Base-by-base conservation (phyloP, 2,797 vertebrate species). In the Malacoctenus gilli region DNA sequence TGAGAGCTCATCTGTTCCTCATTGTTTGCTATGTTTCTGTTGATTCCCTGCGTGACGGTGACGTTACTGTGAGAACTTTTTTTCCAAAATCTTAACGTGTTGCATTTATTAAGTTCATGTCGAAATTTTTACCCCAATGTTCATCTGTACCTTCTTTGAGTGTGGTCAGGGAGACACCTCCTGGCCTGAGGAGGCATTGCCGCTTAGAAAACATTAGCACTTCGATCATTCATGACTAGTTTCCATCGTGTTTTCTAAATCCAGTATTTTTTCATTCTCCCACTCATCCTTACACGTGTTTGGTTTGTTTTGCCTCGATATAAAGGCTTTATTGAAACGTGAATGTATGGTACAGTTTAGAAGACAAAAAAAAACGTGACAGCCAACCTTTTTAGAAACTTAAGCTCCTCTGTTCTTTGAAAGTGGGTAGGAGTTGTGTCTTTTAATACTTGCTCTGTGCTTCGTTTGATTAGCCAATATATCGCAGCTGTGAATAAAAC, bases 401-500 rank as follows among this genome's bases (percentile, higher is more conserved):
- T 15, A 68, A 28, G 68, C 56, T 72, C 43, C 65, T 68, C 19
- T 68, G 52, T 73, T 77, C 54, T 43, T 75, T 62, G 51, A 32
- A 47, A 60, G 52, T 63, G 4, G 28, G 23, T 53, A 48, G 47
- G 57, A 70, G 55, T 78, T 48, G 54, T 68, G 54, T 75, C 42
- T 75, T 79, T 75, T 80, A 52, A 76, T 34, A 52, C 76, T 59
- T 69, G 56, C 70, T 41, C 71, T 37, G 68, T 76, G 65, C 72
- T 83, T 68, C 0, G 13, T 66, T 79, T 67, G 54, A 71, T 59
- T 55, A 37, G 39, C 50, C 13, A 25, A 51, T 81, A 71, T 72
- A 64, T 68, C 51, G 16, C 72, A 68, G 42, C 74, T 81, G 72
- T 87, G 64, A 88, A 84, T 90, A 89, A 28, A 90, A 89, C 42